These are phyloP conservation scores for Triplophysa rosa DNA, from an alignment of 2,113 vertebrate species.

Conservation along the genomic window DNA sequence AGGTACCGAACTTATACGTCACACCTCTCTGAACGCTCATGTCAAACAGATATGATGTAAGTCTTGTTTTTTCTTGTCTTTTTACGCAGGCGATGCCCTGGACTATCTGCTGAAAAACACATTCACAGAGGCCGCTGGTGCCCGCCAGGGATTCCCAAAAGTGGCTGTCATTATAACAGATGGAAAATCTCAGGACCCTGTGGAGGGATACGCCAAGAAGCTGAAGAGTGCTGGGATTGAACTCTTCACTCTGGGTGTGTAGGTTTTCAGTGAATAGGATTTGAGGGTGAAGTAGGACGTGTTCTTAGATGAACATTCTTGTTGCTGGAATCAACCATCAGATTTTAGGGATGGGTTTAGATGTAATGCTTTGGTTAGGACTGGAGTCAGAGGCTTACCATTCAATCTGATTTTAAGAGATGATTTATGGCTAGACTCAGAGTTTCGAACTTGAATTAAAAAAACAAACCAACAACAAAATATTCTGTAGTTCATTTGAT, in stretches of 20 bases:
- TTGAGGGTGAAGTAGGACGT: too few species aligned
- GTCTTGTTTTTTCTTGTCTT: not conserved
- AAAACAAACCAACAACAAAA: too few species aligned
- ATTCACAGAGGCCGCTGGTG: constrained; percentile 82
- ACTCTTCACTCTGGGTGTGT: constrained; percentile 91
- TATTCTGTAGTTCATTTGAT: too few species aligned
- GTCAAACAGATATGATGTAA: not conserved
- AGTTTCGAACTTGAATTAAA: too few species aligned
- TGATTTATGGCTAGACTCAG: too few species aligned
- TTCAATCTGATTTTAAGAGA: too few species aligned
- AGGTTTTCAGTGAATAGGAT: not conserved
- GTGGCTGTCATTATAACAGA: constrained; percentile 91
- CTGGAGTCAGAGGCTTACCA: too few species aligned
- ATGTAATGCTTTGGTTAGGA: too few species aligned
- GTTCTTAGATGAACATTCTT: too few species aligned
- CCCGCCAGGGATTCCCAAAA: constrained; percentile 87
- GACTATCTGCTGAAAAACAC: constrained; percentile 81
- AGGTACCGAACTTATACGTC: constrained; percentile 65
- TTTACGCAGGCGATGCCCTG: constrained; percentile 84
- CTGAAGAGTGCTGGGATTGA: constrained; percentile 88
- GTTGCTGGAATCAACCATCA: too few species aligned
- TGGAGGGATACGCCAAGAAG: constrained; percentile 81
- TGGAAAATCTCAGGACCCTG: constrained; percentile 86
- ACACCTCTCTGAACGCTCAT: not conserved
- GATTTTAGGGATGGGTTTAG: too few species aligned